phyloP scores from a whole-genome alignment of 2,888 invertebrate genomes.

The Galerucella calmariensis region DNA sequence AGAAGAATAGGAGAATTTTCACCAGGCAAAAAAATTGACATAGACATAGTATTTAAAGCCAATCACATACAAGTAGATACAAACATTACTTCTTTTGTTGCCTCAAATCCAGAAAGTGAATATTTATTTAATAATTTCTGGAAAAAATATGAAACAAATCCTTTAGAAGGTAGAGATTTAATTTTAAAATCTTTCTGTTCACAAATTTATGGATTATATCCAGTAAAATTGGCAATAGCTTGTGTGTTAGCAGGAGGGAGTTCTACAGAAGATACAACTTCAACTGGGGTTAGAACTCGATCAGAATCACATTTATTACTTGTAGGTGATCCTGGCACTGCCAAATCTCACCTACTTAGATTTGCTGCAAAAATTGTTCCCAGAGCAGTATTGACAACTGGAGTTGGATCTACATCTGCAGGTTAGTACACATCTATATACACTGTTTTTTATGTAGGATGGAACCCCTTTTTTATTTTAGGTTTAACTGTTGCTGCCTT shows the following conservation, averaged over 20 bases:
- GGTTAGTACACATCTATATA: conserved; percentile 58
- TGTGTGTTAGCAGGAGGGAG: conserved; percentile 73
- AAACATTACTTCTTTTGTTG: conserved; percentile 63
- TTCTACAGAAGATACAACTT: conserved; percentile 63
- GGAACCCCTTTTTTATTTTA: not conserved
- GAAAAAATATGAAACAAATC: conserved; percentile 71
- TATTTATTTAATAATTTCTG: conserved; percentile 80
- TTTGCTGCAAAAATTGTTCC: conserved; percentile 75
- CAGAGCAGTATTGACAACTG: conserved; percentile 86
- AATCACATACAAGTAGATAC: conserved; percentile 78
- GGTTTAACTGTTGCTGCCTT: conserved; percentile 87
- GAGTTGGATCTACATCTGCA: conserved; percentile 86
- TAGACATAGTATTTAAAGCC: conserved; percentile 77
- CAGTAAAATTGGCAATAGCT: conserved; percentile 86
- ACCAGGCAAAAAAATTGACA: conserved; percentile 72
- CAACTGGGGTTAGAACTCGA: conserved; percentile 64
- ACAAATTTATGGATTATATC: conserved; percentile 89
- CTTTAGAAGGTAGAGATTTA: conserved; percentile 79
- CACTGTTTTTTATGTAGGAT: not conserved
- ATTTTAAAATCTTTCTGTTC: conserved; percentile 86
- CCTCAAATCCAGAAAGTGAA: conserved; percentile 73
- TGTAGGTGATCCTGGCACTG: conserved; percentile 91
- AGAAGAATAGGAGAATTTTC: conserved; percentile 76
- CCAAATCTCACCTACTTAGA: conserved; percentile 83
- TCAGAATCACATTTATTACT: conserved; percentile 88